phyloP scores from a whole-genome alignment of 2,113 vertebrate species.

The Mesembrinibis cayennensis region DNA sequence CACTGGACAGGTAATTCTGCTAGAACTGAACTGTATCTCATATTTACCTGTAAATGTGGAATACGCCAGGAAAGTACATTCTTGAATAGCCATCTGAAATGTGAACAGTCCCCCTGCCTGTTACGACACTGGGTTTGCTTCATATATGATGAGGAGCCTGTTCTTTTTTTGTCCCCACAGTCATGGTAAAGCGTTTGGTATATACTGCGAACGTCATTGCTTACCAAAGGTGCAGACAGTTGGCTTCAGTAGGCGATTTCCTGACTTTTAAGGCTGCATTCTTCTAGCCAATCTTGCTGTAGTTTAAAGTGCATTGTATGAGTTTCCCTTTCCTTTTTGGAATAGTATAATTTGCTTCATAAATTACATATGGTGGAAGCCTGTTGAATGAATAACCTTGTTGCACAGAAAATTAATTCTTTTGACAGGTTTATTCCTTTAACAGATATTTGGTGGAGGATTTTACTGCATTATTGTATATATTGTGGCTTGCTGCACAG shows the following conservation, averaged over 20 bases:
- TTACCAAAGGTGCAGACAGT: slow-evolving; percentile 45
- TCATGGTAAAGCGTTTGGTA: slow-evolving; percentile 57
- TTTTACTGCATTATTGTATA: slow-evolving; percentile 77
- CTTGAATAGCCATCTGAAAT: neutral
- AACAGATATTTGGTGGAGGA: slow-evolving; percentile 74
- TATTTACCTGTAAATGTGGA: neutral
- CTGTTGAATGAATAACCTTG: slow-evolving; percentile 78
- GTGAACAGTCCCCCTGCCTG: neutral
- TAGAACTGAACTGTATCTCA: neutral
- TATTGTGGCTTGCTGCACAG: slow-evolving; percentile 71
- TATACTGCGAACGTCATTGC: slow-evolving; percentile 41
- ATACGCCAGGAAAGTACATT: neutral
- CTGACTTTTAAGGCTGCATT: slow-evolving; percentile 72
- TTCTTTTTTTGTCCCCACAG: slow-evolving; percentile 17
- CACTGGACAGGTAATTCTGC: slow-evolving; percentile 38
- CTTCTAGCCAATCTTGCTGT: slow-evolving; percentile 65
- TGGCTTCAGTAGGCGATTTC: slow-evolving; percentile 71
- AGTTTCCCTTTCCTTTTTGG: slow-evolving; percentile 71
- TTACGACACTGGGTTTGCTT: neutral
- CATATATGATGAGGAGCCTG: neutral
- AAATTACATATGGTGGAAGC: slow-evolving; percentile 79
- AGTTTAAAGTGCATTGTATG: slow-evolving; percentile 70
- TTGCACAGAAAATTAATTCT: slow-evolving; percentile 82
- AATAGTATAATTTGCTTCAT: slow-evolving; percentile 77
- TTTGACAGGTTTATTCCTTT: slow-evolving; percentile 78